Evolutionary conservation across 2,888 invertebrate genomes (phyloP), one percentile per base, ranked within the genome.

Genomic region (Syrista parreyssii): DNA sequence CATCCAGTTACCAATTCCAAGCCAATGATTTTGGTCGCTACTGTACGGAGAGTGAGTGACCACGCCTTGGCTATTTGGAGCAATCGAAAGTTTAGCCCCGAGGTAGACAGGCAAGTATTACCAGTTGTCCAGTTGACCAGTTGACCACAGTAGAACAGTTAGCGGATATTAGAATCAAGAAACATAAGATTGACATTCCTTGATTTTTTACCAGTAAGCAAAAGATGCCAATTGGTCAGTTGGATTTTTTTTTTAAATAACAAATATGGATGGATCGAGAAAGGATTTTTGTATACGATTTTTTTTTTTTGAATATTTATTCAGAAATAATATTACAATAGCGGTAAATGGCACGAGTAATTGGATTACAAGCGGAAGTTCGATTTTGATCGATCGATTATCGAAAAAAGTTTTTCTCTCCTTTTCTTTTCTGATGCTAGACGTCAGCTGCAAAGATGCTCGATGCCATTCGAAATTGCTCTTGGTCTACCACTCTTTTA

Each of bases 61-160:
- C 82, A 80, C 81, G 68, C 81, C 80, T 79, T 68, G 32, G 68
- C 40, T 79, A 79, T 79, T 79, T 78, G 74, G 75, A 82, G 78
- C 81, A 82, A 84, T 83, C 79, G 84, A 84, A 82, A 84, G 84
- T 84, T 82, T 73, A 75, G 77, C 82, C 75, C 32, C 23, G 31
- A 79, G 82, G 68, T 74, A 71, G 68, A 68, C 35, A 33, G 69
- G 12, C 32, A 32, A n/a, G 35, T 55, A 55, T 23, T 55, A 55
- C 40, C 40, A 55, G 40, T 40, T 40, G 40, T 6, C 23, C 40
- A 40, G 15, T 55, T 55, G 40, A 9, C 23, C 40, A 40, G 15
- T 40, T 40, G 40, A 40, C 40, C 40, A 55, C 23, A 55, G 40
- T 23, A 1, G 40, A 23, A 55, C 40, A 55, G 23, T 23, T 23